Conservation (phyloP, 1,140 invertebrate species). For the Papilio helenus region DNA sequence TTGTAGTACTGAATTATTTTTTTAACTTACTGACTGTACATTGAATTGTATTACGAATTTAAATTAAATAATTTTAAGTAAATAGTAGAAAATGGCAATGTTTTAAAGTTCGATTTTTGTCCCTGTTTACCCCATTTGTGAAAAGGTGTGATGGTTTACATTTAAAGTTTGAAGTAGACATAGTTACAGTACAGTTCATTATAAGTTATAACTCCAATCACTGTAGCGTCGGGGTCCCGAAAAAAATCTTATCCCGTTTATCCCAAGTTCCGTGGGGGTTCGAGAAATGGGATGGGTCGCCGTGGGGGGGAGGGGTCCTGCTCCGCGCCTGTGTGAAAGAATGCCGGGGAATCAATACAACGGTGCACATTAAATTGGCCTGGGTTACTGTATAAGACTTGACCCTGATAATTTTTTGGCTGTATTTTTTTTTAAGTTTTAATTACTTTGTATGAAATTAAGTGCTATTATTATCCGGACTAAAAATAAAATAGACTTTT, state of each 20-base stretch:
- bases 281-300: slow-evolving; percentile 41
- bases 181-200: background rate
- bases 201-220: slow-evolving; percentile 25
- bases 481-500: background rate
- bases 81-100: background rate
- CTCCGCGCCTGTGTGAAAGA: slow-evolving; percentile 80
- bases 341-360: slow-evolving; percentile 79
- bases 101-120: slow-evolving; percentile 4
- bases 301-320: slow-evolving; percentile 47
- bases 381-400: slow-evolving; percentile 50
- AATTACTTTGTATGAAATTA: background rate
- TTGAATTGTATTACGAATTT: background rate
- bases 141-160: background rate
- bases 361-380: slow-evolving; percentile 74
- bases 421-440: slow-evolving; percentile 30
- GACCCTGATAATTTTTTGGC: slow-evolving; percentile 58
- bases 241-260: slow-evolving; percentile 69
- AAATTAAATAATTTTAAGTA: background rate
- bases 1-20: background rate
- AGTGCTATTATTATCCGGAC: background rate
- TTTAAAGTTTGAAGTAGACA: background rate
- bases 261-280: slow-evolving; percentile 55
- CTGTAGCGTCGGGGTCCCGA: slow-evolving; percentile 47
- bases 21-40: background rate
- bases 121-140: background rate